Base-by-base conservation (phyloP, 2,113 vertebrate genomes). In the Zosterops hypoxanthus region DNA sequence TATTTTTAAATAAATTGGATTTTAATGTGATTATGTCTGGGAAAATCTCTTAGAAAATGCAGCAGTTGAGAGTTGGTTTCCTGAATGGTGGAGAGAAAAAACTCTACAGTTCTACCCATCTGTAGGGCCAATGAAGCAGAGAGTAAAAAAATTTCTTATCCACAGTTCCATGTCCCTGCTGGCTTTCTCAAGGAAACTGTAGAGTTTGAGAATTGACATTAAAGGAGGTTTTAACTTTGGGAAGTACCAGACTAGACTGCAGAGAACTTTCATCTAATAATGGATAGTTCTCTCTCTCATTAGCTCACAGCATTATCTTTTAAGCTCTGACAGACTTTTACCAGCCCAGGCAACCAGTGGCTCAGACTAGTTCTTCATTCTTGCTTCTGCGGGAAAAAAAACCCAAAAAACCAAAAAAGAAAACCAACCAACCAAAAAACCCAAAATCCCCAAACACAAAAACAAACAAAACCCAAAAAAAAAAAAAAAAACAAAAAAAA, bases 111-210 rank as follows among this genome's bases (percentile, higher is more conserved):
- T 89, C 34, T 75, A 47, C 3, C 14, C 12, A 13, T 13, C 11
- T 65, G 11, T 26, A 41, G 15, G 12, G 16, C 33, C 0, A 0
- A 25, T 44, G 11, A 12, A 41, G 5, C 61, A 28, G 31, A 69
- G 31, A 34, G 1, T 22, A n/a, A 80, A 88, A 71, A 57, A 9
- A 13, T 71, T 4, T 47, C 25, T 46, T 56, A 31, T 13, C 33
- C 31, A 65, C 17, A 26, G 31, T 53, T 89, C 60, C 36, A 24
- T 42, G 53, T 49, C 25, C 28, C 55, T 92, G 49, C 31, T 69
- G 63, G 8, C 18, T 92, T 82, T 82, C 53, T 76, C 46, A 29
- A 80, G 76, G 71, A 85, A 90, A 72, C 21, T 33, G 10, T 10
- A 29, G 29, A 46, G 19, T 16, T 31, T 56, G 44, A 68, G 39